Conservation (phyloP, 2,113 vertebrate genomes). For the Echinops telfairi region DNA sequence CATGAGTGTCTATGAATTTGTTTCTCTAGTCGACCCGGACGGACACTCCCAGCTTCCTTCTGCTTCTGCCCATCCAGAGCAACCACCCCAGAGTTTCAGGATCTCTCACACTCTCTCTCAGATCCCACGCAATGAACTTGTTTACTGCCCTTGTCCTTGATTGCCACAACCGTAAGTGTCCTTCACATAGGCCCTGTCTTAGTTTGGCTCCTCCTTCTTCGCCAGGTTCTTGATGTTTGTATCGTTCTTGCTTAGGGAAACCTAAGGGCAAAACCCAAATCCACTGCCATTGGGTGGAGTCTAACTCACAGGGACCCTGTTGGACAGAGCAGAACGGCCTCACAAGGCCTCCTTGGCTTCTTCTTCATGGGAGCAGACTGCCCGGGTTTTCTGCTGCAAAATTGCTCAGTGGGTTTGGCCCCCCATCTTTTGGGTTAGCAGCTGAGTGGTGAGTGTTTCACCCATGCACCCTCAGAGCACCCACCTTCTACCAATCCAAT, state of each 20-base stretch:
- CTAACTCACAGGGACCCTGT: neutral
- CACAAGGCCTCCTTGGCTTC: neutral
- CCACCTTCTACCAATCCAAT: neutral
- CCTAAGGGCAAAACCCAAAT: too few species aligned
- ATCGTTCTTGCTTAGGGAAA: neutral
- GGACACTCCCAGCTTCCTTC: neutral
- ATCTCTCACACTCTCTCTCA: too few species aligned
- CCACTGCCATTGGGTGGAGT: neutral
- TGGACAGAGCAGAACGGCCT: neutral
- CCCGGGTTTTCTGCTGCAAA: neutral
- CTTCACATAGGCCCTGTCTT: neutral
- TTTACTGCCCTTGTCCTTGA: neutral
- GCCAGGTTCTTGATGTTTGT: neutral
- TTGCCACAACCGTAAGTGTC: neutral
- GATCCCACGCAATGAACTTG: too few species aligned
- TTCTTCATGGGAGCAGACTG: neutral
- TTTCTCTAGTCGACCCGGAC: too few species aligned
- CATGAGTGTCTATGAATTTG: too few species aligned
- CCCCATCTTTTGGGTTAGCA: neutral
- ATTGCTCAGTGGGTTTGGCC: neutral
- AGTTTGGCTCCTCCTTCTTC: neutral
- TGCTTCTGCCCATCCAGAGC: neutral
- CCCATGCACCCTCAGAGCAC: neutral
- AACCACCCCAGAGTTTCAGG: too few species aligned
- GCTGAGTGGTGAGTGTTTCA: neutral